Evolutionary conservation across 2,888 invertebrate genomes (phyloP), one percentile per base, ranked within the genome.

Genomic region (Cetonia aurata): DNA sequence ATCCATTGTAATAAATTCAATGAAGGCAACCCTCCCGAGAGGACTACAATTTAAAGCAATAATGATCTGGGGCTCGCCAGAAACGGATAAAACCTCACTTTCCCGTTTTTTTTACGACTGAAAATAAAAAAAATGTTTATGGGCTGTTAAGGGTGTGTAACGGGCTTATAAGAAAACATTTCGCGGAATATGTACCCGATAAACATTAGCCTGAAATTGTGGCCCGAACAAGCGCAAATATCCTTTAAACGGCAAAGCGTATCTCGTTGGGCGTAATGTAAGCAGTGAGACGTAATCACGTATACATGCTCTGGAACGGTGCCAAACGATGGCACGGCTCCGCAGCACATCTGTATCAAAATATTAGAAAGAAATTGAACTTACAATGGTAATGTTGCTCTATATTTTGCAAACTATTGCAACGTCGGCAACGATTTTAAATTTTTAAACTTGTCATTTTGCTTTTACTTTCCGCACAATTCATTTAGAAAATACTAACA

Each of bases 21-120:
- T 62, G 48, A 62, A 62, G 48, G 48, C 62, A 48, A 48, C 62
- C 48, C 48, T 62, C 62, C 62, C 62, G 15, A 13, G 62, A 62
- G 62, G 33, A n/a, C 62, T 62, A 62, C 62, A 62, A 67, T 67
- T 67, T 67, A 67, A 56, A 55, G 67, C 67, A 67, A 56, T 67
- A 67, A 67, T 67, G 67, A 67, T 55, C 55, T 67, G 46, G 67
- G 46, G 42, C 67, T 17, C 56, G 42, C 59, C 67, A 42, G 56
- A 48, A 66, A 57, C 48, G 66, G 70, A 70, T 66, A 70, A 66
- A 57, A 70, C 70, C 56, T 57, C 57, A 67, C 50, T 60, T 69
- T 62, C 62, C 60, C 69, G 67, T 70, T 67, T 60, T 70, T 67
- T 60, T 70, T 66, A 66, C 66, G 57, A 67, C 70, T 67, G 70